Evolutionary conservation across 2,888 invertebrate genomes (phyloP).

Genomic region (Drosophila parthenogenetica): DNA sequence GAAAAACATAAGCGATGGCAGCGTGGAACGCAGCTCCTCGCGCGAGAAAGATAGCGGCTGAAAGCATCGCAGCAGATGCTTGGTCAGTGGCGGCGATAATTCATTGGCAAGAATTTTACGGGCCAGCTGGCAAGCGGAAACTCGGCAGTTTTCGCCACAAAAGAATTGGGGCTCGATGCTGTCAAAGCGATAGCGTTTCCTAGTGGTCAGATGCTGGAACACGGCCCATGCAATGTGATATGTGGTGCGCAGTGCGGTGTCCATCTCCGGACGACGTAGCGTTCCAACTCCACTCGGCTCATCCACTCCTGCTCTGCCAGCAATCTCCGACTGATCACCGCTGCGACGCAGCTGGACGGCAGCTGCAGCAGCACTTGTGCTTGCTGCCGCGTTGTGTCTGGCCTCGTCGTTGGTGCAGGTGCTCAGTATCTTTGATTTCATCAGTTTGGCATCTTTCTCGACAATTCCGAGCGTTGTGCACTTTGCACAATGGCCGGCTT

Average conservation of each 20-base stretch:
- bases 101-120: constrained; percentile 84
- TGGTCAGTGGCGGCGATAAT: constrained; percentile 83
- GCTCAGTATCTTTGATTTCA: constrained; percentile 84
- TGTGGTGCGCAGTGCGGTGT: constrained; percentile 66
- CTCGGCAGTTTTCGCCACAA: constrained; percentile 81
- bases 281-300: constrained; percentile 39
- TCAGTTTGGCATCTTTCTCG: constrained; percentile 82
- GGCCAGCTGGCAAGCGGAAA: constrained; percentile 83
- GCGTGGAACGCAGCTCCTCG: constrained; percentile 82
- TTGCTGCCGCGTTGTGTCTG: constrained; percentile 67
- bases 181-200: constrained; percentile 81
- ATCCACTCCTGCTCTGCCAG: constrained; percentile 27
- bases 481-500: constrained; percentile 78
- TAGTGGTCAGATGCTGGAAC: constrained; percentile 83
- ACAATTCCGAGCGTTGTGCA: constrained; percentile 83
- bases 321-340: constrained; percentile 36
- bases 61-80: constrained; percentile 83
- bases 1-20: constrained; percentile 83
- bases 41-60: constrained; percentile 83
- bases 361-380: constrained; percentile 51
- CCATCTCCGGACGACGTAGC: constrained; percentile 62
- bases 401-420: constrained; percentile 83
- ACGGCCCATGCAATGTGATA: constrained; percentile 85
- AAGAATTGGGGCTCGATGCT: constrained; percentile 82
- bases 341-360: constrained; percentile 58